These are phyloP conservation scores for Phyto melanocephala DNA, from an alignment of 2,888 invertebrate genomes.

Conservation along the genomic window DNA sequence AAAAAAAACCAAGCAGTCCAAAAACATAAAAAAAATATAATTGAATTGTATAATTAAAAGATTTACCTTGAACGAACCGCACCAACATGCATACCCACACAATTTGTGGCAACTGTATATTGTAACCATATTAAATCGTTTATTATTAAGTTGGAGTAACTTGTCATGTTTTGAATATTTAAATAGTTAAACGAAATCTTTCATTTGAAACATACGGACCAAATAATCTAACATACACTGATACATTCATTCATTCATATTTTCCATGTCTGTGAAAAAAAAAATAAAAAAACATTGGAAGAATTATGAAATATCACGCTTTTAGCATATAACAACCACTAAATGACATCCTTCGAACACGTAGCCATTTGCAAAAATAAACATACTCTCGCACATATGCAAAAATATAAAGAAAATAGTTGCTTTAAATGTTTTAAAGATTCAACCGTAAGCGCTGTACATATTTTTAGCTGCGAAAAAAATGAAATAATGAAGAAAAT, in stretches of 20 bases:
- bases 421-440: constrained; percentile 1
- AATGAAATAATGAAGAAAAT: not conserved
- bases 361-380: constrained; percentile 13
- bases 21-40: constrained; percentile 27
- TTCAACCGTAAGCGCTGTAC: not conserved
- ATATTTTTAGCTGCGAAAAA: not conserved
- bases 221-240: constrained; percentile 5
- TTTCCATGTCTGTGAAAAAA: not conserved
- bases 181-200: constrained; percentile 36
- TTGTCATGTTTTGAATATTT: constrained; percentile 59
- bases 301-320: constrained; percentile 45
- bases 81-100: not conserved
- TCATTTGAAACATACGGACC: constrained; percentile 9
- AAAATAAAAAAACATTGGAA: constrained; percentile 18
- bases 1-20: not conserved
- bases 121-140: constrained; percentile 46
- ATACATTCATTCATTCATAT: not conserved
- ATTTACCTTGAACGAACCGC: constrained; percentile 17
- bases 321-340: constrained; percentile 59
- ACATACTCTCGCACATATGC: not conserved
- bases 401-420: not conserved
- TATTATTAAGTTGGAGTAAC: constrained; percentile 57
- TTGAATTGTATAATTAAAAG: constrained; percentile 47
- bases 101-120: not conserved
- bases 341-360: constrained; percentile 54